These are phyloP conservation scores for Dicentrarchus labrax DNA, from an alignment of 2,113 vertebrate genomes.

Conservation along the genomic window DNA sequence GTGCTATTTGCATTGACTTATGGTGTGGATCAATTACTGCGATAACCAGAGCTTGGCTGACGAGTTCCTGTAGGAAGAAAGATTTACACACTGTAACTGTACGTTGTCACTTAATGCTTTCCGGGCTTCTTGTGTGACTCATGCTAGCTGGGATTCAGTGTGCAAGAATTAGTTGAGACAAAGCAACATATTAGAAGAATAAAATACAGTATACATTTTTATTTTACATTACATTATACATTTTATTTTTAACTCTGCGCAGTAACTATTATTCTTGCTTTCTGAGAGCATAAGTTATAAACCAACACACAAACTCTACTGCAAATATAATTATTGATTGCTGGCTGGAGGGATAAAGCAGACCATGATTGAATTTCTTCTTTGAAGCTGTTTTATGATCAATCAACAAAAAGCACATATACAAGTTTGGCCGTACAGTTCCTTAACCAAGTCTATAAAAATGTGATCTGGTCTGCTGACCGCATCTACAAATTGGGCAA, in stretches of 20 bases:
- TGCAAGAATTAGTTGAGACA: neutral
- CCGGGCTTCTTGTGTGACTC: conserved; percentile 28
- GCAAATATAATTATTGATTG: conserved; percentile 26
- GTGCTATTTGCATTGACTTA: neutral
- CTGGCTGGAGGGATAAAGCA: conserved; percentile 18
- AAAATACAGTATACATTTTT: neutral
- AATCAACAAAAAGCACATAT: conserved; percentile 38
- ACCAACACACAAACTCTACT: neutral
- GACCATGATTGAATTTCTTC: conserved; percentile 14
- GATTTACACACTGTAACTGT: conserved; percentile 17
- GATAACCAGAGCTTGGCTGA: neutral
- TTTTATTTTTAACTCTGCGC: neutral
- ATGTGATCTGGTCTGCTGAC: neutral
- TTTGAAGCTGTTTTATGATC: conserved; percentile 31
- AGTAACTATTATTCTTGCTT: neutral
- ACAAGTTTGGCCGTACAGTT: neutral
- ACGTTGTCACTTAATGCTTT: conserved; percentile 11
- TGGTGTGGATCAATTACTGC: conserved; percentile 23
- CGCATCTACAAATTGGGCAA: neutral
- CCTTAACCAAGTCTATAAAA: neutral
- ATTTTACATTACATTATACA: neutral
- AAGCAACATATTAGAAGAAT: neutral
- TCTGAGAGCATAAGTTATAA: neutral
- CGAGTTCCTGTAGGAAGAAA: conserved; percentile 26
- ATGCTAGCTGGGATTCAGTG: neutral